These are phyloP conservation scores for Myotis myotis DNA, from an alignment of 2,797 vertebrate species.

Conservation along the genomic window DNA sequence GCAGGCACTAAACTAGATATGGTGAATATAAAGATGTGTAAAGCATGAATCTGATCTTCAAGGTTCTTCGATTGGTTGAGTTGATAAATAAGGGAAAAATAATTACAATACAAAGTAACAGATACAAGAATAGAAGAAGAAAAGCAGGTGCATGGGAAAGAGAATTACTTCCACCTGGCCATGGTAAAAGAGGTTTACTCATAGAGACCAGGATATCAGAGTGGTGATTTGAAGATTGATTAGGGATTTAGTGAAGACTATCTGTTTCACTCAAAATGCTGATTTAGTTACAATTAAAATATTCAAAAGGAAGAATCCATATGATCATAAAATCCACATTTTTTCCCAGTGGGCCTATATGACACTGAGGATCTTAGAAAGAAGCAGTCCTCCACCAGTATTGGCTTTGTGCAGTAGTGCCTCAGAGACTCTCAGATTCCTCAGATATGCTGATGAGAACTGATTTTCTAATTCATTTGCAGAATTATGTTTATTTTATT, in stretches of 20 bases:
- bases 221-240: not conserved
- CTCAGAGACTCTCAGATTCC: not conserved
- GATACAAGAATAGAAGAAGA: not conserved
- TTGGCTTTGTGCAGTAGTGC: not conserved
- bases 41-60: not conserved
- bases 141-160: not conserved
- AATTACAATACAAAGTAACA: not conserved
- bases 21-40: not conserved
- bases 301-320: not conserved
- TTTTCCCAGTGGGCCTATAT: not conserved
- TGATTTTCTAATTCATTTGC: not conserved
- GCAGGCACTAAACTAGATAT: not conserved
- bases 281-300: not conserved
- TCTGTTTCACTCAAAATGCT: slow-evolving; percentile 7
- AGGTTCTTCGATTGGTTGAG: not conserved
- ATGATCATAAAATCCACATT: not conserved
- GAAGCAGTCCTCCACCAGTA: not conserved
- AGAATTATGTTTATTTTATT: not conserved
- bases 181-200: not conserved
- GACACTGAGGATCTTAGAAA: not conserved
- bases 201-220: not conserved
- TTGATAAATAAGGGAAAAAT: not conserved
- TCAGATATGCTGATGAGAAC: not conserved
- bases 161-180: not conserved
- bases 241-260: not conserved